These are phyloP conservation scores for Andrena praecox DNA, from an alignment of 2,888 invertebrate genomes.

Conservation along the genomic window DNA sequence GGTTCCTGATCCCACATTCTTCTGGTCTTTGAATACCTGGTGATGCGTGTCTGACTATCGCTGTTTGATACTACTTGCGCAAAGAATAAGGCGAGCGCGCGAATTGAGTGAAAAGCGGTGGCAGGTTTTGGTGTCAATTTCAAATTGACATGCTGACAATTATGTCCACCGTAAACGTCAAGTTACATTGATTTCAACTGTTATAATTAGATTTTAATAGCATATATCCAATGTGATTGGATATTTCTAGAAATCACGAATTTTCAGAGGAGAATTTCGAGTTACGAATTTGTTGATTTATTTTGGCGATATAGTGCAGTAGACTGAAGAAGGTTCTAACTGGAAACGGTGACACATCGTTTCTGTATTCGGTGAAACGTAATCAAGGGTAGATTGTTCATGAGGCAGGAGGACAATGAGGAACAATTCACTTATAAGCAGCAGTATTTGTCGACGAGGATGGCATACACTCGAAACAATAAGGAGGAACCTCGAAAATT, in stretches of 20 bases:
- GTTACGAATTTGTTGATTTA: background rate
- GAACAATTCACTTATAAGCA: conserved; percentile 33
- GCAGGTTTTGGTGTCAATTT: background rate
- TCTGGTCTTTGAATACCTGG: background rate
- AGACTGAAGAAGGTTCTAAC: background rate
- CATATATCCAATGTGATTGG: background rate
- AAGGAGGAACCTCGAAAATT: conserved; percentile 17
- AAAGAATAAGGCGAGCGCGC: background rate
- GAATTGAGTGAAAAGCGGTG: background rate
- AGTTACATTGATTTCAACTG: too few species aligned
- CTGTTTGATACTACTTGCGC: background rate
- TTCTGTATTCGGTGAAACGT: conserved; percentile 23
- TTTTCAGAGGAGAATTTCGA: background rate
- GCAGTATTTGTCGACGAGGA: conserved; percentile 8
- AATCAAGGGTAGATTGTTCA: conserved; percentile 43
- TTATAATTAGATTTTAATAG: background rate
- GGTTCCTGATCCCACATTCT: too few species aligned
- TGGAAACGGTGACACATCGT: conserved; percentile 1
- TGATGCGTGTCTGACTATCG: background rate
- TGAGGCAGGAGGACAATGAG: conserved; percentile 15
- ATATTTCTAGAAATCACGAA: background rate
- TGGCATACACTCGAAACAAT: conserved; percentile 3
- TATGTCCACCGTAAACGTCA: background rate
- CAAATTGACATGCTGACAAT: background rate
- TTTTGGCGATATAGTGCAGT: background rate